phyloP scores from a whole-genome alignment of 2,888 invertebrate genomes.

The Lobophora halterata region DNA sequence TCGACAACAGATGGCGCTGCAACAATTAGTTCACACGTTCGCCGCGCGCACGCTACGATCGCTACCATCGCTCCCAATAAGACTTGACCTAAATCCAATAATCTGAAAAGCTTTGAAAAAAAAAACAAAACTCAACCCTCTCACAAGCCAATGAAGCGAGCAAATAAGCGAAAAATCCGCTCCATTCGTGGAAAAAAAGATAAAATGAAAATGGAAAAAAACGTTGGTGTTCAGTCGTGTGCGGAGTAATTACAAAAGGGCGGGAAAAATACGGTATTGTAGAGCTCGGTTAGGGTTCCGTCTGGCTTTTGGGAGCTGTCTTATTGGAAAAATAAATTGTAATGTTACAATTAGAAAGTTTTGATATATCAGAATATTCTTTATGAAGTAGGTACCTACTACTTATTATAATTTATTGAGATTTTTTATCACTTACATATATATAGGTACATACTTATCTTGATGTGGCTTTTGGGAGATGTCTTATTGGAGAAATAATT shows the following conservation, averaged over 20 bases:
- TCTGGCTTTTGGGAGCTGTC: conserved; percentile 19
- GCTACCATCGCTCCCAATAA: conserved; percentile 29
- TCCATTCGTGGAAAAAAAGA: conserved; percentile 71
- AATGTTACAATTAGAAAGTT: too few species aligned
- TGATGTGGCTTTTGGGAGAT: too few species aligned
- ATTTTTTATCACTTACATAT: too few species aligned
- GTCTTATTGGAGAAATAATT: too few species aligned
- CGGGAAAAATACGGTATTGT: conserved; percentile 51
- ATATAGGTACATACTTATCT: too few species aligned
- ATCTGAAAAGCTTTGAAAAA: conserved; percentile 42
- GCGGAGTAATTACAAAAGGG: conserved; percentile 66
- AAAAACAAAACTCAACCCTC: conserved; percentile 64
- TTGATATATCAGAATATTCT: too few species aligned
- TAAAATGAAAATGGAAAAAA: conserved; percentile 56
- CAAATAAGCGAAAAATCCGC: conserved; percentile 79
- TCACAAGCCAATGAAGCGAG: conserved; percentile 79
- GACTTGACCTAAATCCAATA: conserved; percentile 62
- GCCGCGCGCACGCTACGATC: conserved; percentile 29
- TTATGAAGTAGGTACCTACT: too few species aligned
- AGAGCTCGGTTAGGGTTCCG: conserved; percentile 44
- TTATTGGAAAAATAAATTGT: too few species aligned
- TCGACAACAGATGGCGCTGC: conserved; percentile 23
- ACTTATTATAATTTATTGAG: too few species aligned
- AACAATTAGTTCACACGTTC: conserved; percentile 37
- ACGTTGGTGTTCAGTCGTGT: conserved; percentile 62